These are phyloP conservation scores for Lytechinus pictus DNA, from an alignment of 35 echinoderm and acorn worm genomes.

Conservation along the genomic window DNA sequence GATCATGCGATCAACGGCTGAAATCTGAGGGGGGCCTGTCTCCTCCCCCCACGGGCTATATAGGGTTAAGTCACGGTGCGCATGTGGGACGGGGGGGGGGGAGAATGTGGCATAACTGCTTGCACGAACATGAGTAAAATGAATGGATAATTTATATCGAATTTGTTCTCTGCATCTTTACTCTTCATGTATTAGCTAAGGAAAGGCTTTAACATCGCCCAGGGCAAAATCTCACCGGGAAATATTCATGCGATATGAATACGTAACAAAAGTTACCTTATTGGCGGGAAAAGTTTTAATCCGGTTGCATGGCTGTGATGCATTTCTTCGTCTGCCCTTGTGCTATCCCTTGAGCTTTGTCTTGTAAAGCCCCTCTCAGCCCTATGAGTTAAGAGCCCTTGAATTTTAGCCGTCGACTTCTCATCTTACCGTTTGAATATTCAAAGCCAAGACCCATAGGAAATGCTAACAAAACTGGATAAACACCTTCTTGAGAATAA, in stretches of 20 bases:
- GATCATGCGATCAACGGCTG: no score
- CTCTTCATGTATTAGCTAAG: neutral
- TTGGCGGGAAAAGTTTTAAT: neutral
- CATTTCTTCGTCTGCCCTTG: neutral
- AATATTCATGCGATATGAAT: neutral
- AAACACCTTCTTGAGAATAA: neutral
- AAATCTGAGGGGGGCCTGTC: no score
- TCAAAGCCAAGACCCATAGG: neutral
- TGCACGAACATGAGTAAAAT: neutral
- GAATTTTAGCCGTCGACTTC: neutral
- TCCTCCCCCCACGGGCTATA: no score
- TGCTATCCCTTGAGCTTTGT: neutral
- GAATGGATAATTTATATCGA: neutral
- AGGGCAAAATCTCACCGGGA: neutral
- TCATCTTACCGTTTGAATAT: neutral
- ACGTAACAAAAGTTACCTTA: neutral
- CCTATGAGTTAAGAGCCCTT: neutral
- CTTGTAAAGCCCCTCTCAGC: neutral
- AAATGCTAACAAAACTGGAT: conserved; percentile 8
- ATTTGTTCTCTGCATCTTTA: neutral
- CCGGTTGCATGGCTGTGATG: neutral
- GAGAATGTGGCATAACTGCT: neutral
- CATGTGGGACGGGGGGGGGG: no score
- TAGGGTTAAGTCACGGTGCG: no score
- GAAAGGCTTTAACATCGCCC: neutral